phyloP scores from a whole-genome alignment of 2,113 vertebrate genomes.

The Oncorhynchus gorbuscha region DNA sequence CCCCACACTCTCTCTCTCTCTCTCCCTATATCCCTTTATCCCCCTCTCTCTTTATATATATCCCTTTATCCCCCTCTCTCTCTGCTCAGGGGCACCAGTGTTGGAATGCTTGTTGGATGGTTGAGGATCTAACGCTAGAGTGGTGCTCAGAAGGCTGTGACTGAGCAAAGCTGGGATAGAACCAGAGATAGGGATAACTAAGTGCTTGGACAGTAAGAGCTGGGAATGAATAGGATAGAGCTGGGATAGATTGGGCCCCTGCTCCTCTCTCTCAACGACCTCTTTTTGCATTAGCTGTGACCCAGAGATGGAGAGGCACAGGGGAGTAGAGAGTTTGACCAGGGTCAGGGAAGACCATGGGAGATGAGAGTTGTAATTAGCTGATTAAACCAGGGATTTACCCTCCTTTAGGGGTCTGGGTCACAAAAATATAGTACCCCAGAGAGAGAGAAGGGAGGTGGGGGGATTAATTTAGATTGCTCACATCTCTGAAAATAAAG shows the following conservation, averaged over 20 bases:
- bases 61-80: background rate
- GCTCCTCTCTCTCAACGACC: constrained; percentile 27
- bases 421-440: background rate
- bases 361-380: constrained; percentile 33
- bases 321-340: background rate
- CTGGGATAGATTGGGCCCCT: background rate
- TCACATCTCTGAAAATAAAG: background rate
- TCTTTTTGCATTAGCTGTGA: constrained; percentile 37
- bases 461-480: too few relatives aligned
- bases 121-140: constrained; percentile 43
- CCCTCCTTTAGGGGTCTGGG: constrained; percentile 27
- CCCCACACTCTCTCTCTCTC: background rate
- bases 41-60: too few relatives aligned
- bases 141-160: constrained; percentile 38
- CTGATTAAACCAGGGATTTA: constrained; percentile 16
- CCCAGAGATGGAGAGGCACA: background rate
- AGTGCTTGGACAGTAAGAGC: background rate
- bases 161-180: constrained; percentile 26
- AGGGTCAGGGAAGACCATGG: background rate
- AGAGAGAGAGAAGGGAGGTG: background rate
- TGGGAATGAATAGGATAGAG: background rate
- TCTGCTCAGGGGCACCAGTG: background rate
- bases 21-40: background rate
- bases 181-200: background rate
- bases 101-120: constrained; percentile 11